Percentiles rank a stretch among this genome's conserved stretches.
These are phyloP conservation scores for Lepidotrigona ventralis DNA, from an alignment of 1,140 invertebrate genomes.

Conservation along the genomic window DNA sequence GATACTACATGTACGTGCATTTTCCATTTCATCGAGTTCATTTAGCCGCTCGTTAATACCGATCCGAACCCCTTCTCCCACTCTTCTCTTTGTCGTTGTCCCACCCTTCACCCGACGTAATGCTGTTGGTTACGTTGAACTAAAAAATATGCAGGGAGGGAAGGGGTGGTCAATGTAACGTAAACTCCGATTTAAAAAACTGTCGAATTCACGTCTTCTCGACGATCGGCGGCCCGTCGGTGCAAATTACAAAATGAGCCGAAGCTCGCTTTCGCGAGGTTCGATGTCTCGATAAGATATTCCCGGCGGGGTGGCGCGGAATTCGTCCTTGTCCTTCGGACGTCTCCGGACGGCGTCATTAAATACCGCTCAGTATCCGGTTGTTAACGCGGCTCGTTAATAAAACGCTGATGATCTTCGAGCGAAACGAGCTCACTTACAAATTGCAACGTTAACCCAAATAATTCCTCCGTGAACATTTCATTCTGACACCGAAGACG, in stretches of 20 bases:
- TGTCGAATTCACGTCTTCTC: neutral
- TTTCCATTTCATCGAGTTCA: slow-evolving; percentile 29
- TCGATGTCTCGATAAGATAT: neutral
- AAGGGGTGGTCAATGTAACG: slow-evolving; percentile 12
- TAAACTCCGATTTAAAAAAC: neutral
- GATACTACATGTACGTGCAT: neutral
- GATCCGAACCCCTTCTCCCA: neutral
- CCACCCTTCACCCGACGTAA: neutral
- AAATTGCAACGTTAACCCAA: slow-evolving; percentile 18
- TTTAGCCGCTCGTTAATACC: slow-evolving; percentile 19
- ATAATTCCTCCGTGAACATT: slow-evolving; percentile 15
- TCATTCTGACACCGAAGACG: slow-evolving; percentile 16
- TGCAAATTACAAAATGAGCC: neutral
- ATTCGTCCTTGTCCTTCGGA: neutral
- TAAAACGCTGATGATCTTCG: slow-evolving; percentile 8
- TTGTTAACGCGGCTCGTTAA: slow-evolving; percentile 23
- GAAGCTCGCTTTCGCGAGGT: neutral
- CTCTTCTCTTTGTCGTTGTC: neutral
- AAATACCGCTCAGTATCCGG: slow-evolving; percentile 1
- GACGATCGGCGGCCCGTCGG: neutral
- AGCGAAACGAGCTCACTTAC: slow-evolving; percentile 7
- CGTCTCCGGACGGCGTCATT: neutral
- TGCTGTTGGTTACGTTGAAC: neutral
- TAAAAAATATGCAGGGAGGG: neutral
- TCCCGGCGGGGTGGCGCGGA: neutral